Percentiles rank a stretch among this genome's conserved stretches.
phyloP scores from a whole-genome alignment of 2,888 invertebrate genomes.

The Chironomus tentans region DNA sequence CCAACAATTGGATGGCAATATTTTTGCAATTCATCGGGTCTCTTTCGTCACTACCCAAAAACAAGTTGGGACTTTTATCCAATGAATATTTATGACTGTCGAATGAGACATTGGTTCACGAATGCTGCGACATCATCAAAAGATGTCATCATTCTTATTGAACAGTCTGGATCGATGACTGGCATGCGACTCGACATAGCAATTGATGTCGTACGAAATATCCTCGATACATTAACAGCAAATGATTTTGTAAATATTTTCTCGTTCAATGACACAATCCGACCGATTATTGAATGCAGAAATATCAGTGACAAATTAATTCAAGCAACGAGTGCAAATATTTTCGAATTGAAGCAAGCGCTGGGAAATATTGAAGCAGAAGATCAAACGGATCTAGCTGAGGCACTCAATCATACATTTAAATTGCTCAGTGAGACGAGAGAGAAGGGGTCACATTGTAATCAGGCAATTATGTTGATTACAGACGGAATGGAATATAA shows the following conservation, averaged over 20 bases:
- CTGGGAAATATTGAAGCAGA: conserved; percentile 44
- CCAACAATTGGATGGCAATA: conserved; percentile 53
- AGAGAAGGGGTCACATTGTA: conserved; percentile 41
- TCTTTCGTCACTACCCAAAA: conserved; percentile 55
- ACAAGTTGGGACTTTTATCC: conserved; percentile 28
- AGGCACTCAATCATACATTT: conserved; percentile 49
- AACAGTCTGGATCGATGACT: conserved; percentile 59
- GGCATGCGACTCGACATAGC: conserved; percentile 29
- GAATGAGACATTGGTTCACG: conserved; percentile 27
- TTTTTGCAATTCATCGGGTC: conserved; percentile 54
- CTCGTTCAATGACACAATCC: not conserved
- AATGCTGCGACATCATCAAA: conserved; percentile 23
- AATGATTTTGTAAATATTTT: conserved; percentile 28
- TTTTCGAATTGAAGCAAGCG: conserved; percentile 41
- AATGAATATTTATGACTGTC: conserved; percentile 26
- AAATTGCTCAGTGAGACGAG: conserved; percentile 38
- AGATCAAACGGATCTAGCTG: conserved; percentile 50
- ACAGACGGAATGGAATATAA: conserved; percentile 55
- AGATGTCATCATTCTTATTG: conserved; percentile 50
- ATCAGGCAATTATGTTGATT: conserved; percentile 56
- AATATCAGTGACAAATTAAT: not conserved
- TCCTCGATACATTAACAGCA: conserved; percentile 24
- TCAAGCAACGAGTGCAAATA: conserved; percentile 43
- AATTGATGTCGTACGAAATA: conserved; percentile 14
- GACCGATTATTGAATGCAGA: conserved; percentile 9